phyloP scores from a whole-genome alignment of 2,797 vertebrate genomes.

The Agapornis canus region DNA sequence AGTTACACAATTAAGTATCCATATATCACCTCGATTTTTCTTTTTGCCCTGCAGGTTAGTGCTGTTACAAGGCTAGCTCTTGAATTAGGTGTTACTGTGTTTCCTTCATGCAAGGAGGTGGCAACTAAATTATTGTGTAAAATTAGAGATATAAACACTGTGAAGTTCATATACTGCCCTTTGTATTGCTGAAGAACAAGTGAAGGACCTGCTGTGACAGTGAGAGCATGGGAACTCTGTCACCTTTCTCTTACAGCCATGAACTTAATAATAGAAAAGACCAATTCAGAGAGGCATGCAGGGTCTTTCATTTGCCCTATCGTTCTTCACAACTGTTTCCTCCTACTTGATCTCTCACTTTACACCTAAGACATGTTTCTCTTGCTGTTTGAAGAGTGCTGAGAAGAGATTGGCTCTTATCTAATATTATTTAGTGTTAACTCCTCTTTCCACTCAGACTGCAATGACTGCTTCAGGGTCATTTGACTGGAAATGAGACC shows the following conservation, averaged over 20 bases:
- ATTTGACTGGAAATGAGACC: neutral
- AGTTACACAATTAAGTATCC: neutral
- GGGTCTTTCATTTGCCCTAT: slow-evolving; percentile 3
- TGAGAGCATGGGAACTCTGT: neutral
- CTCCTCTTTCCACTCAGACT: neutral
- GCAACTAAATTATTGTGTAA: neutral
- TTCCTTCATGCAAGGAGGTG: neutral
- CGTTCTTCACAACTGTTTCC: neutral
- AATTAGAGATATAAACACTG: neutral
- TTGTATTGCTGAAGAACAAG: slow-evolving; percentile 5
- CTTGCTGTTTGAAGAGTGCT: slow-evolving; percentile 42
- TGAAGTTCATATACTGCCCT: neutral
- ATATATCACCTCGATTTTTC: neutral
- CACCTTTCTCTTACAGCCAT: neutral
- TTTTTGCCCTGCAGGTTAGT: neutral
- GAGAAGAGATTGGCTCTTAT: slow-evolving; percentile 14
- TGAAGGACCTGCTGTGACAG: neutral
- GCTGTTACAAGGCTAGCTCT: neutral
- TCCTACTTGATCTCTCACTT: slow-evolving; percentile 35
- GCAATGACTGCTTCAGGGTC: neutral
- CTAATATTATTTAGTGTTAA: slow-evolving; percentile 35
- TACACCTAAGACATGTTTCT: slow-evolving; percentile 15
- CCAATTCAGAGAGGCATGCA: neutral
- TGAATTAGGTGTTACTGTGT: neutral
- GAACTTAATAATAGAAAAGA: slow-evolving; percentile 15